Evolutionary conservation across 2,113 vertebrate genomes (phyloP).

Genomic region (Egretta garzetta): DNA sequence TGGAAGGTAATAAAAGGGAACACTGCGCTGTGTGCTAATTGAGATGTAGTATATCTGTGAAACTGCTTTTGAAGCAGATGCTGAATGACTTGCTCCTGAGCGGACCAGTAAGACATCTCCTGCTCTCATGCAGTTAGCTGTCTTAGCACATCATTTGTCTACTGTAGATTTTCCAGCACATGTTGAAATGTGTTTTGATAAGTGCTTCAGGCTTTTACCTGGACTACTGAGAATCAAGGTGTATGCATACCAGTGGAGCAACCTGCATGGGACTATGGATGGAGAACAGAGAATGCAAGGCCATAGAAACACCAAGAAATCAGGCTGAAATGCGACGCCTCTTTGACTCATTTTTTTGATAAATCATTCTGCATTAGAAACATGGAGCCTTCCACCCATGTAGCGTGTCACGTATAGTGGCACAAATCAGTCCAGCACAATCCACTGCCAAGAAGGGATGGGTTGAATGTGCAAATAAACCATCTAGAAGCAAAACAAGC

Average conservation of each 20-base stretch:
- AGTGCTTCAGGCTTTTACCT: neutral
- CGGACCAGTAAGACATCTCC: neutral
- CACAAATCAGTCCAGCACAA: neutral
- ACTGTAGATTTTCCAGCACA: fast-evolving
- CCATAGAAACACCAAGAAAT: fast-evolving
- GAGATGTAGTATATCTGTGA: fast-evolving
- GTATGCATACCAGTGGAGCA: fast-evolving
- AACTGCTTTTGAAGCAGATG: neutral
- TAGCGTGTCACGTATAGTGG: neutral
- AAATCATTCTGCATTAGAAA: neutral
- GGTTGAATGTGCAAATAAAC: neutral
- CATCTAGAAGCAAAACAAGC: neutral
- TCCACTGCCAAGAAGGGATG: neutral
- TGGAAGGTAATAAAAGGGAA: neutral
- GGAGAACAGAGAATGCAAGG: fast-evolving
- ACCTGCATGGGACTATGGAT: neutral
- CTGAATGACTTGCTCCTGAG: neutral
- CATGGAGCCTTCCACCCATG: neutral
- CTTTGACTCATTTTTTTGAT: neutral
- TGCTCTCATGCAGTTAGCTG: neutral
- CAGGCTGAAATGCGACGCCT: neutral
- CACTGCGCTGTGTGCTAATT: neutral
- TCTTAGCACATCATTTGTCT: neutral
- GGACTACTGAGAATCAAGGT: neutral
- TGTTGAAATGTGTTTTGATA: neutral